Conservation (phyloP, 2,113 vertebrate genomes). For the Uria lomvia region DNA sequence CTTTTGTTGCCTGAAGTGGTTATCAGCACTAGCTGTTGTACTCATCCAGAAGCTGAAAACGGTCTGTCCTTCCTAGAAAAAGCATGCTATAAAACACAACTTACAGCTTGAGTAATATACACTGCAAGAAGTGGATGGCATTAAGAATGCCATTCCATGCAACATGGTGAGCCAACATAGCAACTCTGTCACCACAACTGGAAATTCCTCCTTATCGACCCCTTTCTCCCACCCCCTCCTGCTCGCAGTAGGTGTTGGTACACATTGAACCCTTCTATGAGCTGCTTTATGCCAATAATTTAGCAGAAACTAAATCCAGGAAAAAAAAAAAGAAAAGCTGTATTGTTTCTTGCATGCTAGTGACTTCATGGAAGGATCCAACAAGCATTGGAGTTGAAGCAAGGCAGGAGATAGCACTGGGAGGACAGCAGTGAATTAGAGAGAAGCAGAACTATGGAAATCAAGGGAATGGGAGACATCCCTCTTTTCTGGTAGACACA, state of each 20-base stretch:
- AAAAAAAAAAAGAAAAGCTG: not conserved
- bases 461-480: not conserved
- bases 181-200: not conserved
- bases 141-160: not conserved
- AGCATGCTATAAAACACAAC: not conserved
- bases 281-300: not conserved
- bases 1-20: not conserved
- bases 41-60: not conserved
- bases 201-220: not conserved
- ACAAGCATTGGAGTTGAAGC: not conserved
- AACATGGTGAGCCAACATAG: not conserved
- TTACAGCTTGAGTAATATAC: not conserved
- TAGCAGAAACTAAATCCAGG: not conserved
- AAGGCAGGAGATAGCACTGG: not conserved
- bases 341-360: not conserved
- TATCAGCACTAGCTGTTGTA: not conserved
- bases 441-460: not conserved
- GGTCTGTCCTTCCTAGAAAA: not conserved
- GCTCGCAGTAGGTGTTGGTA: not conserved
- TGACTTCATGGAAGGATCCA: not conserved
- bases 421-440: not conserved
- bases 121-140: not conserved
- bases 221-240: accelerated
- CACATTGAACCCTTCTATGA: not conserved
- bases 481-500: not conserved